Evolutionary conservation across 2,797 vertebrate genomes (phyloP).

Genomic region (Spea hammondii): DNA sequence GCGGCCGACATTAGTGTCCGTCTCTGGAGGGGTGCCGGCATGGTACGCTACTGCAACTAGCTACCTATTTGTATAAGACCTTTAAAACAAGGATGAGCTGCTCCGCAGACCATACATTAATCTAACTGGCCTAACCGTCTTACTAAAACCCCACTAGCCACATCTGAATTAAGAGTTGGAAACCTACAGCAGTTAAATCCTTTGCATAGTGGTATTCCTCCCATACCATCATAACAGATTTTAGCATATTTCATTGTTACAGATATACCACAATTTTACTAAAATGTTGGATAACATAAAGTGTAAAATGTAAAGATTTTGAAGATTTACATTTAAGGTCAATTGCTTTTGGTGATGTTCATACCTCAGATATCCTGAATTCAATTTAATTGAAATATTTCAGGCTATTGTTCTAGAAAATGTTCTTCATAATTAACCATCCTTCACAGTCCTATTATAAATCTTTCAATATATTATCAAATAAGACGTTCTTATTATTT

Average conservation of each 20-base stretch:
- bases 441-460: not conserved
- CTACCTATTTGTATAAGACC: too few species aligned
- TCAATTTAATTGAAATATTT: slow-evolving; percentile 5
- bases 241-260: not conserved
- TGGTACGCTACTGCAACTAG: too few species aligned
- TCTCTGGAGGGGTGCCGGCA: too few species aligned
- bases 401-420: slow-evolving; percentile 8
- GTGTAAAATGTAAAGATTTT: not conserved
- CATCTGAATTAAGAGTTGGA: too few species aligned
- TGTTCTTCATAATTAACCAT: slow-evolving; percentile 6
- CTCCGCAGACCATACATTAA: too few species aligned
- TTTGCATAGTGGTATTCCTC: not conserved
- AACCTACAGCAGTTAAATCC: not conserved
- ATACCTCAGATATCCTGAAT: slow-evolving; percentile 1
- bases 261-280: not conserved
- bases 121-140: too few species aligned
- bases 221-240: not conserved
- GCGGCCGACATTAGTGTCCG: too few species aligned
- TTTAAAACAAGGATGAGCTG: too few species aligned
- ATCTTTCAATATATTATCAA: slow-evolving; percentile 6
- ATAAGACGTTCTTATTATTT: not conserved
- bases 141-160: too few species aligned
- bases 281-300: not conserved
- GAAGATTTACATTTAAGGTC: slow-evolving; percentile 12
- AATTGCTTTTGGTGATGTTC: not conserved